Base-by-base conservation (phyloP, 2,113 vertebrate genomes). In the Lasiurus cinereus region DNA sequence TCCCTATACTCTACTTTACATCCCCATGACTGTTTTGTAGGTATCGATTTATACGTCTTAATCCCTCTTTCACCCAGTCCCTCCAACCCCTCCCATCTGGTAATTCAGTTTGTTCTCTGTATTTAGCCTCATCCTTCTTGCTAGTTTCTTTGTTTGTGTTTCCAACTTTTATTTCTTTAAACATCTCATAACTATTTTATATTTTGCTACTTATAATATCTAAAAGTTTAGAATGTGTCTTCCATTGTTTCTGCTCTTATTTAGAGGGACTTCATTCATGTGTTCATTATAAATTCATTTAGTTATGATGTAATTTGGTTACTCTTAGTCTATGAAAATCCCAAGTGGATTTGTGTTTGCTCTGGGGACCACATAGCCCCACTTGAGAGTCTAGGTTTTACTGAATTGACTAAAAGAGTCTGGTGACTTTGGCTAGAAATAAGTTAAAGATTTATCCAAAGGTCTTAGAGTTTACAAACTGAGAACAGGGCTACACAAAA, bases 131-230 rank as follows among this genome's bases (percentile, higher is more conserved):
- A 76, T 29, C 67, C 54, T 83, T 77, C 39, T 67, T 64, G 36
- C 46, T 56, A 59, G 16, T 67, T 85, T 66, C 52, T 82, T 66
- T 19, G 59, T 93, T 80, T 91, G 52, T 48, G 18, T 86, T 93
- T 79, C 31, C 21, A 21, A 79, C 31, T 52, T 69, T 93, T 80
- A 66, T 69, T 96, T 91, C 43, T 39, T 85, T 73, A 78, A 94
- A 89, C 5, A 52, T 83, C 80, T 83, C 19, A 54, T 64, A 78
- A 86, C 54, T 83, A 77, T 86, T 72, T 94, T 77, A 50, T 66
- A 64, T 46, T 91, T 78, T 86, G 15, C 33, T 74, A 56, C 76
- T 91, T 84, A 73, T 78, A 36, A 8, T 22, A 24, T 59, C 70
- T 85, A 59, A 89, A 88, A 24, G 5, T 54, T 59, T 86, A 39